Evolutionary conservation across 2,888 invertebrate species (phyloP), one percentile per base, ranked within the genome.

Genomic region (Malthinus flaveolus): DNA sequence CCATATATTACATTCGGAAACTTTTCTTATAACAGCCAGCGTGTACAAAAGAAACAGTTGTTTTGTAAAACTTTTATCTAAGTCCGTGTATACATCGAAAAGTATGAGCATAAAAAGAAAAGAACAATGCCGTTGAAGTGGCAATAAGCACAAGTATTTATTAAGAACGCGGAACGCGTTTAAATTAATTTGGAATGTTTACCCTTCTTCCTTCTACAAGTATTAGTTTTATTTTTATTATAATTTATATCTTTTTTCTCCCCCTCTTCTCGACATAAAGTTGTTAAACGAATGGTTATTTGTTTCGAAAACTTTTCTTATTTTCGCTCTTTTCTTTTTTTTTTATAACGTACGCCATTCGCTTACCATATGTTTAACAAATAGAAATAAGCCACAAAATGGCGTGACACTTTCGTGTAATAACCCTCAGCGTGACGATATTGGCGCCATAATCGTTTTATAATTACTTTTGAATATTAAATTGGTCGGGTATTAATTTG

Each of bases 131-230:
- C 36, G 42, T 34, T 37, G 52, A 45, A 52, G 52, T 46, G 52
- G 52, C 52, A 52, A 52, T 52, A 52, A 46, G 52, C 42, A 52
- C 35, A 52, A 46, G 52, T 46, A 52, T 52, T 52, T 52, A 52
- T 52, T 52, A 52, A 46, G 50, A 42, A 44, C 42, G 42, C 50
- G 36, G 52, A 32, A 45, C 45, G 46, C 52, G 52, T 52, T 52
- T 52, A 52, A 52, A 52, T 52, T 52, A 52, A 52, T 52, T 52
- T 52, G 52, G 52, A 52, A 52, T 52, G 52, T 52, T 52, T 52
- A 52, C 52, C 52, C 46, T 44, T 52, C 52, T 45, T 46, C 45
- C 52, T 36, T 49, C 37, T 45, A 31, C 52, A 52, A 52, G 45
- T 52, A 52, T 52, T 52, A 46, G 52, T 46, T 45, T 45, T 52